These are phyloP conservation scores for Malacosoma neustria DNA, from an alignment of 2,888 invertebrate species.

Conservation along the genomic window DNA sequence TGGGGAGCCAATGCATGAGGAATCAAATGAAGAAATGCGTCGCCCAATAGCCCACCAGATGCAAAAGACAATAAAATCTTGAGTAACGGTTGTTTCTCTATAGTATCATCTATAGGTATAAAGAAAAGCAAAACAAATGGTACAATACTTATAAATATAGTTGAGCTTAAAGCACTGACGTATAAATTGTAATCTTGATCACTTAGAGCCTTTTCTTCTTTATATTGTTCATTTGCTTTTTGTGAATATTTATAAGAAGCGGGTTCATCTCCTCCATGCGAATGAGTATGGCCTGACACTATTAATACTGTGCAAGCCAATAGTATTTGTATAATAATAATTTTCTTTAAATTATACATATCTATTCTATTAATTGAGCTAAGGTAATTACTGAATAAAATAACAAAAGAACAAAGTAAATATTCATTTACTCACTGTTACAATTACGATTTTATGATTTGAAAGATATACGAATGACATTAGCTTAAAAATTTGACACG, in stretches of 20 bases:
- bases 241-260: slow-evolving; percentile 90
- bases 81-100: slow-evolving; percentile 88
- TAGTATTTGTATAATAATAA: slow-evolving; percentile 20
- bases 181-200: slow-evolving; percentile 74
- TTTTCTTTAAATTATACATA: slow-evolving; percentile 27
- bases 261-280: slow-evolving; percentile 73
- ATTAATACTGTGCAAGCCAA: slow-evolving; percentile 23
- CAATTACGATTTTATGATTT: no score
- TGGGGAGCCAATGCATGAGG: slow-evolving; percentile 87
- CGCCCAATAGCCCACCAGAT: slow-evolving; percentile 96
- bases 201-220: slow-evolving; percentile 52
- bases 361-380: no score
- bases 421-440: no score
- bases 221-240: slow-evolving; percentile 68
- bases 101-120: slow-evolving; percentile 92
- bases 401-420: no score
- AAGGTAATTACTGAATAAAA: no score
- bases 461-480: no score
- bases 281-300: slow-evolving; percentile 52
- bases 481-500: neutral
- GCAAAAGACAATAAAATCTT: slow-evolving; percentile 95
- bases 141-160: slow-evolving; percentile 94
- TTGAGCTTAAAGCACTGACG: slow-evolving; percentile 90
- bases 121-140: slow-evolving; percentile 95
- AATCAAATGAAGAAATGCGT: slow-evolving; percentile 98